These are phyloP conservation scores for Artemisiospiza belli DNA, from an alignment of 2,113 vertebrate genomes.

Conservation along the genomic window DNA sequence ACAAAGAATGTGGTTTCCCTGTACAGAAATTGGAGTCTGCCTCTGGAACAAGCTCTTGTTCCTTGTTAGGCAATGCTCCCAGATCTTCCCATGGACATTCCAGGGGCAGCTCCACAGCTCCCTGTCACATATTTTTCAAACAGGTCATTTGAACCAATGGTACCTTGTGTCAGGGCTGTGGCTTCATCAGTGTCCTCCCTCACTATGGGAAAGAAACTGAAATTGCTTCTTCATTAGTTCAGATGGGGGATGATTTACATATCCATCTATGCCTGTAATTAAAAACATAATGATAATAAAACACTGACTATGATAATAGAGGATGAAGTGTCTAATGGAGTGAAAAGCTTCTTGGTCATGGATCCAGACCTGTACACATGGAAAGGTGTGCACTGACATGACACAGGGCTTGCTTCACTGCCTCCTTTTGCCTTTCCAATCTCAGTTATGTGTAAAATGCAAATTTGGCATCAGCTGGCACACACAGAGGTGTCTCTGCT, in stretches of 20 bases:
- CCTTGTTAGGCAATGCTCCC: accelerated
- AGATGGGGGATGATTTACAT: not conserved
- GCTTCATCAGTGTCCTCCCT: not conserved
- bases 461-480: not conserved
- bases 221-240: not conserved
- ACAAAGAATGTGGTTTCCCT: not conserved
- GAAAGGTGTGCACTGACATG: not conserved
- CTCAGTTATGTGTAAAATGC: not conserved
- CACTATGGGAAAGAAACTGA: not conserved
- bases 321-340: not conserved
- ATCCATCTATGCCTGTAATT: conserved; percentile 2
- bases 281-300: not conserved
- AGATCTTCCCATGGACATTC: not conserved
- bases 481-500: not conserved
- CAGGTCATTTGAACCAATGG: not conserved
- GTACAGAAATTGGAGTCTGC: not conserved
- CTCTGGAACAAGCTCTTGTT: not conserved
- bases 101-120: not conserved
- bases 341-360: not conserved
- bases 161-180: not conserved
- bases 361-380: not conserved
- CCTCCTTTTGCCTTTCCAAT: not conserved
- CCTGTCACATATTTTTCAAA: not conserved
- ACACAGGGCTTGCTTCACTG: not conserved
- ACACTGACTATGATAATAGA: not conserved